phyloP scores from a whole-genome alignment of 2,797 vertebrate species.

The Oophaga sylvatica region DNA sequence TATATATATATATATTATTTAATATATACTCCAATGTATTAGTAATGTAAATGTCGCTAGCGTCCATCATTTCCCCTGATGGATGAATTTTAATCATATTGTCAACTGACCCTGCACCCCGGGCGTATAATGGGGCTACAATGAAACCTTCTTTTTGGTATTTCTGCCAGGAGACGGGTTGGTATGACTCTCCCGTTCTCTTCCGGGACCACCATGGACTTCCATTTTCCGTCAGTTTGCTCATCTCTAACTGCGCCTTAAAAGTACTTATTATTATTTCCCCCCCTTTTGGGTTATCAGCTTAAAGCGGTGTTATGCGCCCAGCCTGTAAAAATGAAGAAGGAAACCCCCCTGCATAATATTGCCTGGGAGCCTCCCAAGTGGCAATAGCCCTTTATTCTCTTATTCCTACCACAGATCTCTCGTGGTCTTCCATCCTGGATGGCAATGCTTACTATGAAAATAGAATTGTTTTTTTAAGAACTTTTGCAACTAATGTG shows the following conservation, averaged over 20 bases:
- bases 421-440: too few species aligned
- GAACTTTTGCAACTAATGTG: too few species aligned
- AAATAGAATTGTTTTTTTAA: too few species aligned
- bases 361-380: neutral
- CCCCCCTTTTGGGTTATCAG: neutral
- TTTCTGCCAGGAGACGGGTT: neutral
- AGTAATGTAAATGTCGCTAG: too few species aligned
- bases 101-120: too few species aligned
- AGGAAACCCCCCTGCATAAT: neutral
- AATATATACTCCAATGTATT: too few species aligned
- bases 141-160: constrained; percentile 6
- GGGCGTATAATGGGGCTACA: too few species aligned
- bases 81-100: too few species aligned
- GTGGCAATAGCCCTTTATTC: neutral
- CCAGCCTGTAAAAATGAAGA: neutral
- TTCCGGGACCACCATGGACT: constrained; percentile 44
- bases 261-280: neutral
- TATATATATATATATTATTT: too few species aligned
- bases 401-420: neutral
- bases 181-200: neutral
- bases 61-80: too few species aligned
- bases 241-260: neutral
- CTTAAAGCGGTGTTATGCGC: neutral
- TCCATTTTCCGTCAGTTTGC: constrained; percentile 37
- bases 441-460: too few species aligned